phyloP scores from a whole-genome alignment of 2,888 invertebrate genomes.

The Rhodophaea formosa region DNA sequence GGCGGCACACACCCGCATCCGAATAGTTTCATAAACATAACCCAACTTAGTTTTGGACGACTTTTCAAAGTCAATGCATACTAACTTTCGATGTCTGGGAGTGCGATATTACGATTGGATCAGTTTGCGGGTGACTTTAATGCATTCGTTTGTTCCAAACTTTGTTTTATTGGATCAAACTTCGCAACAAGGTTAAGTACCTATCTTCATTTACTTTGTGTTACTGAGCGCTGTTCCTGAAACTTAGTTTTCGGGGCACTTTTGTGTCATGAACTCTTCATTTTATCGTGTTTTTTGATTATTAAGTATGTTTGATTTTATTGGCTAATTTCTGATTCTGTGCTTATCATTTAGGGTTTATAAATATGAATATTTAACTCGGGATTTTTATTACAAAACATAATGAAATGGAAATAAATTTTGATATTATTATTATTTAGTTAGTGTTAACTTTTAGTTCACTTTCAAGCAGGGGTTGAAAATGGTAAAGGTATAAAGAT shows the following conservation, averaged over 20 bases:
- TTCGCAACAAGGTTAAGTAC: constrained; percentile 68
- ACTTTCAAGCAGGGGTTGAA: no score
- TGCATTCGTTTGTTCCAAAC: constrained; percentile 79
- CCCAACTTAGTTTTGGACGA: constrained; percentile 81
- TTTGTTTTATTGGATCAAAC: constrained; percentile 75
- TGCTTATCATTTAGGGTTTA: no score
- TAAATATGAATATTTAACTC: no score
- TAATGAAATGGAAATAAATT: no score
- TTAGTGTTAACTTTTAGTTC: no score
- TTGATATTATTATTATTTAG: no score
- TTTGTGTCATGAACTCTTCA: constrained; percentile 24
- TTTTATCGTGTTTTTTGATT: neutral
- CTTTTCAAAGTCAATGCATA: constrained; percentile 82
- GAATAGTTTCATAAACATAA: constrained; percentile 82
- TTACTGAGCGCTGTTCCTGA: constrained; percentile 36
- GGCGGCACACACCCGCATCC: constrained; percentile 77
- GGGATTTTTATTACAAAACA: no score
- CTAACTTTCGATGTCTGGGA: constrained; percentile 80
- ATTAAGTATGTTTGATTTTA: no score
- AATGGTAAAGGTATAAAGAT: no score
- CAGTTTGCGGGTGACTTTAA: constrained; percentile 76
- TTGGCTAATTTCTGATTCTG: no score
- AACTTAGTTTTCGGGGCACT: constrained; percentile 40
- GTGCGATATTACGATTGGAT: constrained; percentile 80
- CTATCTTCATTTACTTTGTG: constrained; percentile 60